Percentiles rank a stretch among this genome's conserved stretches.
These are phyloP conservation scores for Drosophila nigrodunni DNA, from an alignment of 1,140 invertebrate species.

Conservation along the genomic window DNA sequence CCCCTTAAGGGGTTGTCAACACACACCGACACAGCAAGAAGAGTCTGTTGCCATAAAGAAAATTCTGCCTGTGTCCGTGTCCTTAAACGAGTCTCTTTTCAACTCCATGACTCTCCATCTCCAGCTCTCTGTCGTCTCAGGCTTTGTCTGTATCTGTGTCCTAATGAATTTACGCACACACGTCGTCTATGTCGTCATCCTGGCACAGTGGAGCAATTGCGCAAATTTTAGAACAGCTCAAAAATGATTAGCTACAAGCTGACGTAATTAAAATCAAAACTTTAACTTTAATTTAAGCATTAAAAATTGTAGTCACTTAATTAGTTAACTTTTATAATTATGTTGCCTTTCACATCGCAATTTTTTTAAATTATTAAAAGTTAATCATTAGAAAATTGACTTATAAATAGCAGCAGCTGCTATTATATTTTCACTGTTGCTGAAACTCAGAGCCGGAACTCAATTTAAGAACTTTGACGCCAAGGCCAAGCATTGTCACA, in stretches of 20 bases:
- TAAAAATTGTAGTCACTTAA: neutral
- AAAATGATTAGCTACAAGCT: neutral
- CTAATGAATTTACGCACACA: slow-evolving; percentile 78
- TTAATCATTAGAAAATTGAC: neutral
- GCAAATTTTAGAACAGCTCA: neutral
- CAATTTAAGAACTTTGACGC: neutral
- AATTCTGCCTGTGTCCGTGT: slow-evolving; percentile 38
- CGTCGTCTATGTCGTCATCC: slow-evolving; percentile 30
- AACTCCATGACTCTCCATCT: slow-evolving; percentile 1
- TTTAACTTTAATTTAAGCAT: neutral
- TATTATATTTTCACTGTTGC: neutral
- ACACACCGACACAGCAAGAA: neutral
- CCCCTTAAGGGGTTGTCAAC: slow-evolving; percentile 49
- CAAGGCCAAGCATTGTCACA: neutral
- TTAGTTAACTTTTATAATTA: neutral
- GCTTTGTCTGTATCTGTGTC: slow-evolving; percentile 37
- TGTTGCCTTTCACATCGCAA: neutral
- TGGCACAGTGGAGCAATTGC: slow-evolving; percentile 12
- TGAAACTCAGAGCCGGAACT: neutral
- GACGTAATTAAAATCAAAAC: neutral
- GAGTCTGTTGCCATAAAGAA: slow-evolving; percentile 52
- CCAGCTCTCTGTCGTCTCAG: neutral
- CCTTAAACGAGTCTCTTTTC: slow-evolving; percentile 41
- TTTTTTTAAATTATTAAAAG: neutral
- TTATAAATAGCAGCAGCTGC: neutral